Evolutionary conservation across 1,140 invertebrate species (phyloP).

Genomic region (Pseudomyrmex pallidus): DNA sequence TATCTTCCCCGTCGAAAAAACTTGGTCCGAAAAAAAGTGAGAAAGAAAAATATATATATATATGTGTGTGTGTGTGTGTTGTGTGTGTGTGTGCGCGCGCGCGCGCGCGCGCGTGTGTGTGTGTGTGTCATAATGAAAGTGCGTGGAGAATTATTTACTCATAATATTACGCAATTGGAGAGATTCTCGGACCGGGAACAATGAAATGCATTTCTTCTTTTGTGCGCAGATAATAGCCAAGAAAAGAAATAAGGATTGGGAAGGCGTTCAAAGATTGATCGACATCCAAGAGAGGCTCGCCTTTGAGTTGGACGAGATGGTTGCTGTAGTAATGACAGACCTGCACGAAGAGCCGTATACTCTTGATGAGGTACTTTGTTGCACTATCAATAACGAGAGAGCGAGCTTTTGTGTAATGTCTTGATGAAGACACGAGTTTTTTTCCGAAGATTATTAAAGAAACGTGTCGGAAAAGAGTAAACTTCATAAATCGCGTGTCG

Average conservation of each 20-base stretch:
- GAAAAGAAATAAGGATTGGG: constrained; percentile 88
- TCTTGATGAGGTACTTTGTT: constrained; percentile 89
- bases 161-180: background rate
- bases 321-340: constrained; percentile 87
- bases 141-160: background rate
- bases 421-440: background rate
- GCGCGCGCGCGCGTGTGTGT: too few relatives aligned
- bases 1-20: background rate
- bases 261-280: constrained; percentile 87
- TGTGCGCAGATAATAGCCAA: constrained; percentile 89
- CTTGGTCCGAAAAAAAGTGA: background rate
- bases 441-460: background rate
- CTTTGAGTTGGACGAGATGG: constrained; percentile 89
- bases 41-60: background rate
- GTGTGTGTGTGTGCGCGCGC: too few relatives aligned
- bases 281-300: constrained; percentile 89
- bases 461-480: background rate
- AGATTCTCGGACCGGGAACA: background rate
- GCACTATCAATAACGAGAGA: constrained; percentile 27
- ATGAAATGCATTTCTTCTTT: background rate
- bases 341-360: constrained; percentile 91
- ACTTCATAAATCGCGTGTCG: background rate
- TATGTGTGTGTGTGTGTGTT: too few relatives aligned
- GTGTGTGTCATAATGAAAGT: too few relatives aligned
- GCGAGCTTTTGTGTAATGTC: background rate